phyloP scores from a whole-genome alignment of 2,113 vertebrate genomes.

The Cyrtonyx montezumae region DNA sequence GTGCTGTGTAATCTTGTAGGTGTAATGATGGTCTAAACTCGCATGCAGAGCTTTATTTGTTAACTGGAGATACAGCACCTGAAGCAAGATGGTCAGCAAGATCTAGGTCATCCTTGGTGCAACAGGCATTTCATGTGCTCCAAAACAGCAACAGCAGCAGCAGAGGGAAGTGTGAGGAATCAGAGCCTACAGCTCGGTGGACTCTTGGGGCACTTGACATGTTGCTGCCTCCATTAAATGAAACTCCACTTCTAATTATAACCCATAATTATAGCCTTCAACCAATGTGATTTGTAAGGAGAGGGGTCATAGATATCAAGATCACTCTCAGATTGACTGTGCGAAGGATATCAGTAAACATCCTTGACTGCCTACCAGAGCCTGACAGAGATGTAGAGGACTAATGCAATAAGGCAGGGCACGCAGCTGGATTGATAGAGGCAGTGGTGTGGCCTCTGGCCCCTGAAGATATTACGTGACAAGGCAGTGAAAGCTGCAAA shows the following conservation, averaged over 20 bases:
- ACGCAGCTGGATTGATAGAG: constrained; percentile 67
- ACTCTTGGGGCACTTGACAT: background rate
- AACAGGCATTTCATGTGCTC: constrained; percentile 5
- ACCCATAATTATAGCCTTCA: constrained; percentile 68
- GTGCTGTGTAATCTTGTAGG: background rate
- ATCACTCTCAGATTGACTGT: constrained; percentile 16
- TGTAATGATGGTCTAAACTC: background rate
- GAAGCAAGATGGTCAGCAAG: background rate
- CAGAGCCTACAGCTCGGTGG: constrained; percentile 1
- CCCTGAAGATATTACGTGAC: constrained; percentile 61
- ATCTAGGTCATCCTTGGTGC: background rate
- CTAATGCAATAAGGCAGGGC: constrained; percentile 60
- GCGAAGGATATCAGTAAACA: constrained; percentile 54
- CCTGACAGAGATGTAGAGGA: constrained; percentile 27
- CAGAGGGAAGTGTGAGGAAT: background rate
- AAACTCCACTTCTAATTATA: constrained; percentile 65
- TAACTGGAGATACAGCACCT: background rate
- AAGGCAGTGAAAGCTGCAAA: constrained; percentile 62
- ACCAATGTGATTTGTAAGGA: constrained; percentile 51
- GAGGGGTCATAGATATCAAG: constrained; percentile 21
- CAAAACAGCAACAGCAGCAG: background rate
- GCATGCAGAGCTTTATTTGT: background rate
- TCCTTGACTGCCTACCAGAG: constrained; percentile 22
- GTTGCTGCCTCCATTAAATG: constrained; percentile 39
- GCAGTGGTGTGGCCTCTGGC: constrained; percentile 62